Evolutionary conservation across 2,113 vertebrate genomes (phyloP).

Genomic region (Mus musculus): DNA sequence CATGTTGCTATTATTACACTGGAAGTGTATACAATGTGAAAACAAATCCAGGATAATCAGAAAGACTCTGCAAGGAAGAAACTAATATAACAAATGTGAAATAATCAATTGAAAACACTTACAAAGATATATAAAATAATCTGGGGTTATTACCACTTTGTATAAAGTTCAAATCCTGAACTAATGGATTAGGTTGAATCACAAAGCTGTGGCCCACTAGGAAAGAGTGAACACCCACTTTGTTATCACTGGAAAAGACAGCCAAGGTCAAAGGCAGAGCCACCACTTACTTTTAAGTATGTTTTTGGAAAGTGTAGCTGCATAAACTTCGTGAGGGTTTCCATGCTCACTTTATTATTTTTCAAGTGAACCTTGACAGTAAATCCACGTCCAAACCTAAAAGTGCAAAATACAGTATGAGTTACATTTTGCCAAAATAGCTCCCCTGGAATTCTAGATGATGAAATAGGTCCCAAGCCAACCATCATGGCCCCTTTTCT

Average conservation of each 20-base stretch:
- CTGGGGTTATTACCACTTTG: conserved; percentile 12
- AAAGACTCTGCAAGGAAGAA: conserved; percentile 37
- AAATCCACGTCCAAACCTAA: conserved; percentile 96
- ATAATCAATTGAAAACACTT: not conserved
- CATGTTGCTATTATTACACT: not conserved
- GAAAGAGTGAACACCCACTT: not conserved
- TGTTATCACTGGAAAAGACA: not conserved
- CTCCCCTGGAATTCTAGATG: conserved; percentile 62
- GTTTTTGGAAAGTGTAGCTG: conserved; percentile 93
- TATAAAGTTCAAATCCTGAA: not conserved
- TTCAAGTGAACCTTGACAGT: conserved; percentile 98
- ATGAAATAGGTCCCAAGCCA: conserved; percentile 59
- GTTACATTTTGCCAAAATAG: conserved; percentile 64
- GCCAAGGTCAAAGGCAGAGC: not conserved
- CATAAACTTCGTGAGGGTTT: conserved; percentile 94
- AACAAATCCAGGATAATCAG: not conserved
- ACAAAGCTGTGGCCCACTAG: not conserved
- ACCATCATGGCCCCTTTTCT: not conserved
- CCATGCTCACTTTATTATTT: conserved; percentile 85
- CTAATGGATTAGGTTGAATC: conserved; percentile 19
- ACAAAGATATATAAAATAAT: not conserved
- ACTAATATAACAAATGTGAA: not conserved
- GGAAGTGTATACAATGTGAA: not conserved
- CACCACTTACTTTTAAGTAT: conserved; percentile 91
- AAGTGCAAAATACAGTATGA: conserved; percentile 63